A percentile compares a stretch with the other conserved stretches of the same genome.
Conservation (phyloP, 2,888 invertebrate species). For the Scaptomyza caliginosa region DNA sequence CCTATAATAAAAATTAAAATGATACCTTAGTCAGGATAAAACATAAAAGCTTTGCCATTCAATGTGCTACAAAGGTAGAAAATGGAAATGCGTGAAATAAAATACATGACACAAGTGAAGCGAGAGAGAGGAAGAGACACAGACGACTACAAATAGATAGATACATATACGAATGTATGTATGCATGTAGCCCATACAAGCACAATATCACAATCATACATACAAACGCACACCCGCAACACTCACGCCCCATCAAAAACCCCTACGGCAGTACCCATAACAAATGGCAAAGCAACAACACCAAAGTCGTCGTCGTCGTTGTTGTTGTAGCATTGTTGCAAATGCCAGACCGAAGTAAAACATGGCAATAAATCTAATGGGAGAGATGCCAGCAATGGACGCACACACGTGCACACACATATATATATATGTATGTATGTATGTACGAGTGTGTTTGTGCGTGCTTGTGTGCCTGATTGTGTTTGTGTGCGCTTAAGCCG, state of each 20-base stretch:
- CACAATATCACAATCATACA: constrained; percentile 3
- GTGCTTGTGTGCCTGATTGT: constrained; percentile 11
- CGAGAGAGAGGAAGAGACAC: too few relatives aligned
- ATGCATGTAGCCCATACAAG: background rate
- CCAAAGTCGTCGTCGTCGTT: constrained; percentile 22
- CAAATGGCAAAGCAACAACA: constrained; percentile 44
- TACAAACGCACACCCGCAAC: constrained; percentile 31
- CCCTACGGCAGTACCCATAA: constrained; percentile 26
- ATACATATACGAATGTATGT: background rate
- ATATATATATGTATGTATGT: background rate
- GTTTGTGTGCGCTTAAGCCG: constrained; percentile 32
- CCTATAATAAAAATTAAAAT: background rate
- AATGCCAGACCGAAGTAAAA: constrained; percentile 69
- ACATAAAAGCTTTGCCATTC: constrained; percentile 4
- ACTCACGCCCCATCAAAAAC: constrained; percentile 8
- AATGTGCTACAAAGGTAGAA: constrained; percentile 30
- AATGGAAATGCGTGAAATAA: constrained; percentile 18
- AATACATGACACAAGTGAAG: constrained; percentile 41
- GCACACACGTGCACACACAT: constrained; percentile 3
- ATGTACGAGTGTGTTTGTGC: constrained; percentile 9
- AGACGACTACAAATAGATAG: constrained; percentile 13
- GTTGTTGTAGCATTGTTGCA: constrained; percentile 41
- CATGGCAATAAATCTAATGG: constrained; percentile 82
- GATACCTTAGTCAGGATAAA: background rate
- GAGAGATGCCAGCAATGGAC: constrained; percentile 62